These are phyloP conservation scores for Pseudorhiza aurosa DNA, from an alignment of 30 jellyfish, hydroid and myxozoan genomes.

Conservation along the genomic window DNA sequence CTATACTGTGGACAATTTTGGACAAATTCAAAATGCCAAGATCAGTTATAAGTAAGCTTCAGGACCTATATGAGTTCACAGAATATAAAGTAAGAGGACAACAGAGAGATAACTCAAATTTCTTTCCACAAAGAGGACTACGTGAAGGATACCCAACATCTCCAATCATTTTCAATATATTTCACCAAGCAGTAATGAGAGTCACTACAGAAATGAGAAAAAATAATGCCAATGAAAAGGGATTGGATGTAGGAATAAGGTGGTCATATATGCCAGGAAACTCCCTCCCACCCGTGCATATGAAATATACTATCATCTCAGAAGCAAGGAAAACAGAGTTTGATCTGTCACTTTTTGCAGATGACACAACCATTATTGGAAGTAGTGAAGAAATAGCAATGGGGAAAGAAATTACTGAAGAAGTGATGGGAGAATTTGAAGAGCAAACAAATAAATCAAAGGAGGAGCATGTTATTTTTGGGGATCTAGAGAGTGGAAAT, in stretches of 20 bases:
- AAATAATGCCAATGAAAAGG: neutral
- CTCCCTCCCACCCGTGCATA: neutral
- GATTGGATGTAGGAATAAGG: neutral
- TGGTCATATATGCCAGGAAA: neutral
- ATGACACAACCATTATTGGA: neutral
- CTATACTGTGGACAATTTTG: neutral
- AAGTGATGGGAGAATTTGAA: neutral
- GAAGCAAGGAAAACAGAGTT: neutral
- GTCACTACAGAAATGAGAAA: neutral
- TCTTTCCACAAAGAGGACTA: no score
- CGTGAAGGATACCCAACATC: conserved; percentile 3
- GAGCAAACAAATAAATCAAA: neutral
- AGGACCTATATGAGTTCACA: neutral
- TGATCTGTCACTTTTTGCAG: conserved; percentile 2
- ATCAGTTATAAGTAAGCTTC: neutral
- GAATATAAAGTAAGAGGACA: neutral
- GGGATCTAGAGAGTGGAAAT: neutral
- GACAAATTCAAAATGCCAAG: neutral
- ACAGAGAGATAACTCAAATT: neutral
- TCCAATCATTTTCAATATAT: neutral
- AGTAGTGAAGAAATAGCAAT: neutral
- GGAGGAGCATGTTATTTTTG: neutral
- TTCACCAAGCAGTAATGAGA: neutral
- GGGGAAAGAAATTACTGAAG: neutral
- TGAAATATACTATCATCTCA: neutral